Percentiles rank a stretch among this genome's conserved stretches.
phyloP scores from a whole-genome alignment of 2,797 vertebrate species.

The Podarcis lilfordi region DNA sequence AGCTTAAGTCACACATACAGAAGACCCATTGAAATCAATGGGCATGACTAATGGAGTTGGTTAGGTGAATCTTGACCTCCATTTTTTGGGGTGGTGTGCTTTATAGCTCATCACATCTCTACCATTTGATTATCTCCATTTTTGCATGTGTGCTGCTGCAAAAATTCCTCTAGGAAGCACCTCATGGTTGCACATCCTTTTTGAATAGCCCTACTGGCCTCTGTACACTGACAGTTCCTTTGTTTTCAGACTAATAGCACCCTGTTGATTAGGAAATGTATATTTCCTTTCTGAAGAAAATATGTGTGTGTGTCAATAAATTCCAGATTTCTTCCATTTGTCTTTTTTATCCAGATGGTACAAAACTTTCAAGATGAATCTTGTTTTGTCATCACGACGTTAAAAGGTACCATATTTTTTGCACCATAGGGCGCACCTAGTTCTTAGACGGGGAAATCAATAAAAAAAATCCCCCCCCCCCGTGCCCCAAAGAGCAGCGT shows the following conservation, averaged over 20 bases:
- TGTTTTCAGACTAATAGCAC: background rate
- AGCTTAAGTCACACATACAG: background rate
- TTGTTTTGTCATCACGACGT: conserved; percentile 89
- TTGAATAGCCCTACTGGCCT: background rate
- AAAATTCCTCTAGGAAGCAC: background rate
- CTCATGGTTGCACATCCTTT: background rate
- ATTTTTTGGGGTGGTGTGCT: background rate
- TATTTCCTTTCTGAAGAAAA: background rate
- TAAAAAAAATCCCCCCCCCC: no score
- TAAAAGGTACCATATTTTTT: conserved; percentile 78
- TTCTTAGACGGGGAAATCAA: no score
- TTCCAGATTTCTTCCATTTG: conserved; percentile 1
- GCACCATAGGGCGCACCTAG: no score
- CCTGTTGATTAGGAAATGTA: background rate
- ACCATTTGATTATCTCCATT: background rate
- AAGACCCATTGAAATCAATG: no score
- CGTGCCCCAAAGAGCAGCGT: no score
- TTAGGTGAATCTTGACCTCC: no score
- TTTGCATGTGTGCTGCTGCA: background rate
- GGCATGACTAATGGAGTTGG: no score
- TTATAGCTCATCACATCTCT: background rate
- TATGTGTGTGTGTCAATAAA: background rate
- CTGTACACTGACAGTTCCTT: background rate
- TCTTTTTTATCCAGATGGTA: conserved; percentile 86
- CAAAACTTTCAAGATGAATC: conserved; percentile 94